phyloP scores from a whole-genome alignment of 2,888 invertebrate genomes.

The Steinernema carpocapsae region DNA sequence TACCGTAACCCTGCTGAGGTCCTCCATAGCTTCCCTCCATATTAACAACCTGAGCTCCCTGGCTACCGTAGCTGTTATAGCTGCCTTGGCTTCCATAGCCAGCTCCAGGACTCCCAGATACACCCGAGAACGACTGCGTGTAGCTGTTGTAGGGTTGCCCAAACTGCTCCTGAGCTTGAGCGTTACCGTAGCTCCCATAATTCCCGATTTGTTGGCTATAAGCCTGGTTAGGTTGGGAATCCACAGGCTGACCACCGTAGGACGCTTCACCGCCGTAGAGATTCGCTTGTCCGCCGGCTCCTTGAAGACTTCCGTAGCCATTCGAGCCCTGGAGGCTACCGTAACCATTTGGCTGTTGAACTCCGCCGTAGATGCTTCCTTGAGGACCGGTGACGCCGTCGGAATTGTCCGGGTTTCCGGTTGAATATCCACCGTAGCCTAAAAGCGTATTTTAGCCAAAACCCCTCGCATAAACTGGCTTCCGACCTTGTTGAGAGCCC shows the following conservation, averaged over 20 bases:
- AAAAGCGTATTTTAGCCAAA: background rate
- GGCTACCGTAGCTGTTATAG: constrained; percentile 1
- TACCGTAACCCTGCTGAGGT: too few relatives aligned
- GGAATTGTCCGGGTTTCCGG: background rate
- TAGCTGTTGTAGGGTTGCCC: too few relatives aligned
- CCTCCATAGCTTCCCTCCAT: background rate
- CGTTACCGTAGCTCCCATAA: background rate
- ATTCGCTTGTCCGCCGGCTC: background rate
- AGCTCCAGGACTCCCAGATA: too few relatives aligned
- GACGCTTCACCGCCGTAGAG: background rate
- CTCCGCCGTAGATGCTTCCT: constrained; percentile 22
- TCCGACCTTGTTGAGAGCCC: background rate
- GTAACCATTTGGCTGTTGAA: background rate
- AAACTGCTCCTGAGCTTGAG: background rate
- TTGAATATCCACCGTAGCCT: constrained; percentile 16
- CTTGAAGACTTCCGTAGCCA: background rate
- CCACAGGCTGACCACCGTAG: background rate
- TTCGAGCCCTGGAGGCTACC: background rate
- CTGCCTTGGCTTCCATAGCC: background rate
- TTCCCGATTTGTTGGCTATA: background rate
- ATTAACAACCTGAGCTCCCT: background rate
- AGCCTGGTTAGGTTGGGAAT: too few relatives aligned
- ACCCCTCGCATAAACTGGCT: background rate
- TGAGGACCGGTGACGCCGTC: background rate
- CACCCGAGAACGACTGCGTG: too few relatives aligned